These are phyloP conservation scores for Caenorhabditis sp. DNA, from an alignment of 2,888 invertebrate genomes.

Conservation along the genomic window DNA sequence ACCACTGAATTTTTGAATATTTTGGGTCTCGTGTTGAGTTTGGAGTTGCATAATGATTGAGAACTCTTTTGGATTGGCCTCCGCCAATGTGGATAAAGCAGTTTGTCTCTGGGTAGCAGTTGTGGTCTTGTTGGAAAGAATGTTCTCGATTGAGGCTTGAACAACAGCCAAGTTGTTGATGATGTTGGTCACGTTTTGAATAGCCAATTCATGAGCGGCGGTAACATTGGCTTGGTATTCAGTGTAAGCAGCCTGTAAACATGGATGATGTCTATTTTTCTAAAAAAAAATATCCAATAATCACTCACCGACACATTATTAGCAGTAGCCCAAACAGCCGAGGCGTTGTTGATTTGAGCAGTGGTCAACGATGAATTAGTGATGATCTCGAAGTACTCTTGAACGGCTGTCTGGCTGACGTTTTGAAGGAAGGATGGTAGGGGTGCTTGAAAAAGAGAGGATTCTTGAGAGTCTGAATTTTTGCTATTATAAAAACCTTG, in stretches of 20 bases:
- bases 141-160: constrained; percentile 10
- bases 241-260: constrained; percentile 11
- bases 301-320: constrained; percentile 11
- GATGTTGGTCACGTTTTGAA: constrained; percentile 27
- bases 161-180: constrained; percentile 17
- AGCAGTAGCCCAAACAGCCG: constrained; percentile 12
- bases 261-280: too few species aligned
- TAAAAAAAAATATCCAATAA: too few species aligned
- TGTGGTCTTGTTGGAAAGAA: constrained; percentile 4
- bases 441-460: background rate
- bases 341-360: constrained; percentile 7
- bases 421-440: background rate
- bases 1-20: background rate
- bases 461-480: background rate
- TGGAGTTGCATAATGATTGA: background rate
- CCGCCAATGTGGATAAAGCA: background rate
- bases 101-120: background rate
- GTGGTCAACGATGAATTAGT: constrained; percentile 15
- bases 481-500: too few species aligned
- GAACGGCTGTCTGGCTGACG: background rate
- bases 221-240: constrained; percentile 17
- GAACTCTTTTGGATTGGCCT: background rate
- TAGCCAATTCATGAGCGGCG: constrained; percentile 3
- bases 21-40: background rate
- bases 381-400: constrained; percentile 12